Percentiles rank a stretch among this genome's conserved stretches.
Conservation (phyloP, 2,113 vertebrate species). For the Athene noctua region DNA sequence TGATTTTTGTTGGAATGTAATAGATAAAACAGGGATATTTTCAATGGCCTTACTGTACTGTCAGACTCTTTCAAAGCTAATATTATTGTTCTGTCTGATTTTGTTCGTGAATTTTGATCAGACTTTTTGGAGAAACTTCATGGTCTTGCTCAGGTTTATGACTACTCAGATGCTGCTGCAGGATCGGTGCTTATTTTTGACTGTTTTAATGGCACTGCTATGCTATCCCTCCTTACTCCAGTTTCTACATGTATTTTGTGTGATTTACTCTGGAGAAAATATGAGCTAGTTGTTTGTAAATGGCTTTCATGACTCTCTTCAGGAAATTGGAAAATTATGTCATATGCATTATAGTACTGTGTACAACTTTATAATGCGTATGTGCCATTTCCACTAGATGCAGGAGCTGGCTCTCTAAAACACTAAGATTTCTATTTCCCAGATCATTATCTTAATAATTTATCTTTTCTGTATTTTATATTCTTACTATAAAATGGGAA, state of each 20-base stretch:
- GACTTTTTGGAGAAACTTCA: neutral
- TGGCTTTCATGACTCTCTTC: neutral
- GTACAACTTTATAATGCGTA: neutral
- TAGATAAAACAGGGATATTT: neutral
- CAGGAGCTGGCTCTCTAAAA: neutral
- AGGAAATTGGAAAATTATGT: neutral
- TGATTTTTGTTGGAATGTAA: neutral
- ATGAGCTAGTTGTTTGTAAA: neutral
- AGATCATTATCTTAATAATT: neutral
- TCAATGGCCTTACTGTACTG: neutral
- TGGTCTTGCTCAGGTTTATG: neutral
- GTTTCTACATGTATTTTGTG: neutral
- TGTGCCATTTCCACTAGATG: neutral
- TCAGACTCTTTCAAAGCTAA: neutral
- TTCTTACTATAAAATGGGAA: neutral
- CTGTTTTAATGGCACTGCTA: neutral
- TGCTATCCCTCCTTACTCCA: constrained; percentile 13
- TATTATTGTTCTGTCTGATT: constrained; percentile 3
- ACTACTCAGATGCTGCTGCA: neutral
- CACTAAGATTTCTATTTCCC: neutral
- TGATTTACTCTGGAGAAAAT: neutral
- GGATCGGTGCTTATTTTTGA: neutral
- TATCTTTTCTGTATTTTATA: neutral
- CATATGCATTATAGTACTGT: neutral
- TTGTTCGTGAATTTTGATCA: neutral